Conservation (phyloP, 2,113 vertebrate species). For the Meles meles region DNA sequence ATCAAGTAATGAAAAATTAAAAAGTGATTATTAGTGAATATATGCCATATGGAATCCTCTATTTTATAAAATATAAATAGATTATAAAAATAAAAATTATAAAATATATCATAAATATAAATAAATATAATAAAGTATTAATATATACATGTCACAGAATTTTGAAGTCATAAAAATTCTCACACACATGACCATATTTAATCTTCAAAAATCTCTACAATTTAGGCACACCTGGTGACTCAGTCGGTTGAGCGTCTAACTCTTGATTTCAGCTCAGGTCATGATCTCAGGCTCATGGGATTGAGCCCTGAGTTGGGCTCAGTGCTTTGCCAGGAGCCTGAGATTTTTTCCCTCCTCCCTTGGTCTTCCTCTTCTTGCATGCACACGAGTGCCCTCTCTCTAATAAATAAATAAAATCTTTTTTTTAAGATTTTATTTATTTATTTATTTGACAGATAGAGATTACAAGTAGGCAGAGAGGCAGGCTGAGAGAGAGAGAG, state of each 20-base stretch:
- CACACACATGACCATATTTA: background rate
- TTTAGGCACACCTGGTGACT: background rate
- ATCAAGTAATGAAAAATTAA: constrained; percentile 10
- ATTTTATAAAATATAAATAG: constrained; percentile 2
- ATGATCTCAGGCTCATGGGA: background rate
- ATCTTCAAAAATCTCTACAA: background rate
- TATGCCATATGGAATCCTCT: background rate
- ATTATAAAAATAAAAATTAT: background rate
- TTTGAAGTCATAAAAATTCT: constrained; percentile 18
- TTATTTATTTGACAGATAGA: too few species aligned
- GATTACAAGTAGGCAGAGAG: too few species aligned
- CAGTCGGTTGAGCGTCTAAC: background rate
- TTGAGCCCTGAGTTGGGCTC: background rate
- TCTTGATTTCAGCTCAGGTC: background rate
- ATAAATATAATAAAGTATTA: background rate
- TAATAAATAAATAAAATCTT: too few species aligned
- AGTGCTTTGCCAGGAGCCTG: background rate
- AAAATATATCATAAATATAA: background rate
- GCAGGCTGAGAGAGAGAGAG: too few species aligned
- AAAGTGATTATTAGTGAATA: background rate
- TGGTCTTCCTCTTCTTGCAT: background rate
- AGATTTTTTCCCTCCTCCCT: background rate
- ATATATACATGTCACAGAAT: background rate
- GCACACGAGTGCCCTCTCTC: background rate
- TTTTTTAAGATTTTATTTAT: too few species aligned